Conservation (phyloP, 2,797 vertebrate genomes). For the Diplodus sargus region DNA sequence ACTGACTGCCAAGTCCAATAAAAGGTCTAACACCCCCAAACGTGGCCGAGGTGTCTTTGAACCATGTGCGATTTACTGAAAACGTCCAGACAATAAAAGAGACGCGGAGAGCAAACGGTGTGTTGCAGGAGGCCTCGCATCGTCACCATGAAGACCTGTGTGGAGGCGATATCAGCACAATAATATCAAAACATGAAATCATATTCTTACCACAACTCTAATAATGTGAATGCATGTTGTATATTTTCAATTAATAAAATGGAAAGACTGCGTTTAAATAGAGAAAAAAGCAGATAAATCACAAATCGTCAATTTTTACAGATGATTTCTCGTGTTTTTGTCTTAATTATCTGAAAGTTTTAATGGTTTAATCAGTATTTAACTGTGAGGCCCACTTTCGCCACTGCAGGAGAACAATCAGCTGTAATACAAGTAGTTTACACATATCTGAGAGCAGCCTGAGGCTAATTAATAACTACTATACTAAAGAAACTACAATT, state of each 20-base stretch:
- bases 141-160: too few relatives aligned
- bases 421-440: too few relatives aligned
- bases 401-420: too few relatives aligned
- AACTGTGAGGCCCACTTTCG: too few relatives aligned
- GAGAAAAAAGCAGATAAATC: background rate
- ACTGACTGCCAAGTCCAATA: conserved; percentile 65
- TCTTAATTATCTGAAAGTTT: background rate
- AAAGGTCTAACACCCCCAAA: background rate
- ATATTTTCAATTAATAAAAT: background rate
- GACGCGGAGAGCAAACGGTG: conserved; percentile 38
- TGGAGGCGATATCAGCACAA: background rate
- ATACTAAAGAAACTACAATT: too few relatives aligned
- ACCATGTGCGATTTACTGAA: conserved; percentile 26
- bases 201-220: too few relatives aligned
- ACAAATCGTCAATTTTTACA: background rate
- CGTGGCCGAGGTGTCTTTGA: conserved; percentile 38
- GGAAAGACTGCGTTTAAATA: too few relatives aligned
- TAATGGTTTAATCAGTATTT: background rate
- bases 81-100: conserved; percentile 22
- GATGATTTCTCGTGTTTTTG: background rate
- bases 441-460: too few relatives aligned
- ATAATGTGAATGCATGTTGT: background rate
- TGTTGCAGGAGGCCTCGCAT: background rate
- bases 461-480: too few relatives aligned
- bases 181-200: background rate